Base-by-base conservation (phyloP, 2,113 vertebrate genomes). In the Nymphicus hollandicus region DNA sequence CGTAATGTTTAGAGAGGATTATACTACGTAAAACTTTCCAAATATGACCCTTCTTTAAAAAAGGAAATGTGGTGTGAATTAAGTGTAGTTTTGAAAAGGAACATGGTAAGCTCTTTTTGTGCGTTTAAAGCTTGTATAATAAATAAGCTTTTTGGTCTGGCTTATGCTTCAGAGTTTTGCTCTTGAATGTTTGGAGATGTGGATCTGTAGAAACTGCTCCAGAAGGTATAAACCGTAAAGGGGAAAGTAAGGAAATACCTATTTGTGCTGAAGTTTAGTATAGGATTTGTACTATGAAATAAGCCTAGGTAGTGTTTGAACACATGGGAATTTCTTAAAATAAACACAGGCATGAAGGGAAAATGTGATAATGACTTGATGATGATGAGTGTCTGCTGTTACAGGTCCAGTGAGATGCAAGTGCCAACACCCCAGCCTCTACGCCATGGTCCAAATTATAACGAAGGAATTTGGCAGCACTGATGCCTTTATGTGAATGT, bases 281-380 rank as follows among this genome's bases (percentile, higher is more conserved):
- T 63, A 81, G 84, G 89, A 83, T 44, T 85, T 16, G 64, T 97
- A 50, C 68, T 80, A 58, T 94, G 87, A 89, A 96, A 83, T 89
- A 91, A 95, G 68, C 33, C 43, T 88, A 96, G 95, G 89, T 94
- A 84, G 89, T 93, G 85, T 95, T 97, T 95, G 91, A 95, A 79
- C 91, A 63, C 91, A 83, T 77, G 96, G 90, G 94, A 95, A 83
- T 96, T 96, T 93, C 88, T 93, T 96, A 94, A 96, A 95, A 96
- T 97, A 96, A 96, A 96, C 82, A 95, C 20, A 91, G 44, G 71
- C 74, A 93, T 49, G 28, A 96, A 96, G 46, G 94, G 95, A 97
- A 97, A 96, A 94, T 94, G 87, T 96, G 96, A 96, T 98, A 97
- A 98, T 98, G 96, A 96, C 94, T 97, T 97, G 94, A 95, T 96